Conservation (phyloP, 2,797 vertebrate species). For the Anas capensis region DNA sequence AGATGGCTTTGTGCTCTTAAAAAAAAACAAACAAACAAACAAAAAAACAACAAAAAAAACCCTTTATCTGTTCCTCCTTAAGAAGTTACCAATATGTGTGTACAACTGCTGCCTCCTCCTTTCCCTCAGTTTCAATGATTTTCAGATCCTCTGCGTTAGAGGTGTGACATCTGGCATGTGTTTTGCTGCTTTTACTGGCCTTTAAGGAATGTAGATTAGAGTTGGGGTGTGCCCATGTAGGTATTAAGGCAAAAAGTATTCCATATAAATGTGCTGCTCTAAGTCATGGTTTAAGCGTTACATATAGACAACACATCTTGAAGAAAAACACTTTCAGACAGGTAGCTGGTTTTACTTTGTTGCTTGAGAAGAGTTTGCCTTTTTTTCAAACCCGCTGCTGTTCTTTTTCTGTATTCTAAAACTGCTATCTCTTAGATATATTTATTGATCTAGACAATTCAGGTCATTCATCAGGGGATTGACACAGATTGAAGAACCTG, state of each 20-base stretch:
- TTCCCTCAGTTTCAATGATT: neutral
- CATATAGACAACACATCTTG: neutral
- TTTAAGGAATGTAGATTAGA: neutral
- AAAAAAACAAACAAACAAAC: too few relatives aligned
- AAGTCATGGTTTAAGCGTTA: neutral
- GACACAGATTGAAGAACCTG: neutral
- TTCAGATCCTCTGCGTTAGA: neutral
- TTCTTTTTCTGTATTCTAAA: neutral
- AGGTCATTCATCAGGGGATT: neutral
- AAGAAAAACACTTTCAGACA: neutral
- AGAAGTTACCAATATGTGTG: fast-evolving
- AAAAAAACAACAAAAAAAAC: too few relatives aligned
- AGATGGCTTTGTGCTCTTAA: neutral
- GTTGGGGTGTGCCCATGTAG: neutral
- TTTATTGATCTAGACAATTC: neutral
- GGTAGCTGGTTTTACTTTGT: neutral
- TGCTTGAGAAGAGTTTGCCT: neutral
- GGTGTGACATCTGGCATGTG: neutral
- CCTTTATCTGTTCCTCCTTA: neutral
- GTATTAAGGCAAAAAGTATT: neutral
- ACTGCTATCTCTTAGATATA: neutral
- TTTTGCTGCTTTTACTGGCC: neutral
- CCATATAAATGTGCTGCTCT: neutral
- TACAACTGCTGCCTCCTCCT: neutral
- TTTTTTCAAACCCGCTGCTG: neutral